Evolutionary conservation across 2,888 invertebrate species (phyloP).

Genomic region (Fragum sueziense): DNA sequence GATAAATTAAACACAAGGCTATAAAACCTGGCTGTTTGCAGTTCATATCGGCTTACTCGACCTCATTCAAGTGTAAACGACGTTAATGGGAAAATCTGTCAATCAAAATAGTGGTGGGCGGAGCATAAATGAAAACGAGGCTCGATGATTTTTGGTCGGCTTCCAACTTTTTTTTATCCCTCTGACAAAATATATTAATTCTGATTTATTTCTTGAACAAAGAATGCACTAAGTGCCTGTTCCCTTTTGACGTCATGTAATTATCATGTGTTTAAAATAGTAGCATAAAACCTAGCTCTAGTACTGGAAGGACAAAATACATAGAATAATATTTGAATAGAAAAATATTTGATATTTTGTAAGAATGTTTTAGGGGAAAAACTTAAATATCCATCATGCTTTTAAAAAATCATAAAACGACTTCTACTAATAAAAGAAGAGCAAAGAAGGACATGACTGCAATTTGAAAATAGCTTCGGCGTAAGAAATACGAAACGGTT

Average conservation of each 20-base stretch:
- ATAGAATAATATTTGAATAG: too few relatives aligned
- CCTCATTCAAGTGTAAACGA: conserved; percentile 52
- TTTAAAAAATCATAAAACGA: too few relatives aligned
- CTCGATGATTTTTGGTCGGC: conserved; percentile 41
- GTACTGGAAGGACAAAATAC: neutral
- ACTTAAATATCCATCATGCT: too few relatives aligned
- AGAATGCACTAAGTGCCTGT: neutral
- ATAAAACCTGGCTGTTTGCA: conserved; percentile 42
- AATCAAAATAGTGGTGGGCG: conserved; percentile 51
- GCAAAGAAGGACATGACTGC: too few relatives aligned
- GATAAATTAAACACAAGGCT: conserved; percentile 61
- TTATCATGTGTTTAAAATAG: neutral
- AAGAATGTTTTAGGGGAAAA: too few relatives aligned
- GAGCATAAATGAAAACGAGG: conserved; percentile 43
- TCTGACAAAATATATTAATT: neutral
- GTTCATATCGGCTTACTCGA: conserved; percentile 42
- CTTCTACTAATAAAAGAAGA: too few relatives aligned
- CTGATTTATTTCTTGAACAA: neutral
- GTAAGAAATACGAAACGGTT: too few relatives aligned
- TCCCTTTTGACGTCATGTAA: neutral
- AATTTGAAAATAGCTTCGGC: too few relatives aligned
- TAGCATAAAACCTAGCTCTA: neutral
- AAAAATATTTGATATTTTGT: too few relatives aligned
- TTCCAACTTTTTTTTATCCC: conserved; percentile 36
- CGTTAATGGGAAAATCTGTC: conserved; percentile 52